phyloP scores from a whole-genome alignment of 1,140 invertebrate genomes.

The Drosophila mauritiana region DNA sequence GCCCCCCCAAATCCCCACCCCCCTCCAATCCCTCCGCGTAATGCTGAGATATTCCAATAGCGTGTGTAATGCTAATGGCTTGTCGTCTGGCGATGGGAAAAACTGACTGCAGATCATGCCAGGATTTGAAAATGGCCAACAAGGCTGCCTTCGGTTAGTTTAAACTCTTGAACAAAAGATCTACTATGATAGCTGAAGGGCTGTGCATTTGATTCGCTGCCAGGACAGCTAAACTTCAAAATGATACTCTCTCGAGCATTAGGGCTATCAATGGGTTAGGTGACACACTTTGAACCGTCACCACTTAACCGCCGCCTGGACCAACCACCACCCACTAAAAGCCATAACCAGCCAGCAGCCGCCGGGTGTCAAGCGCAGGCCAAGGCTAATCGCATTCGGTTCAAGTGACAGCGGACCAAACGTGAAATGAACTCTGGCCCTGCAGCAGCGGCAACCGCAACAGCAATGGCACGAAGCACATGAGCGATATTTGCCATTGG shows the following conservation, averaged over 20 bases:
- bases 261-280: conserved; percentile 58
- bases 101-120: neutral
- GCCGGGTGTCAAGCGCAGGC: conserved; percentile 18
- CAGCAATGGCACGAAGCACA: neutral
- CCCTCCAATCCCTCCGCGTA: conserved; percentile 21
- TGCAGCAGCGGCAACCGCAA: conserved; percentile 31
- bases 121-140: neutral
- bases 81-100: neutral
- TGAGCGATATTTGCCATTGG: neutral
- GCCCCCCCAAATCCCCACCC: too few species aligned
- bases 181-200: neutral
- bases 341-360: too few species aligned
- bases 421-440: conserved; percentile 35
- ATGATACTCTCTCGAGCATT: neutral
- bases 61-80: conserved; percentile 70
- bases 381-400: conserved; percentile 61
- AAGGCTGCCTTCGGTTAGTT: too few species aligned
- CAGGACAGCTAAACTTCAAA: conserved; percentile 1
- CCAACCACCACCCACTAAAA: neutral
- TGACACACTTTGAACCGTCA: neutral
- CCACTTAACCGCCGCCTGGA: neutral
- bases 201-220: neutral
- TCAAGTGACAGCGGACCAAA: conserved; percentile 51
- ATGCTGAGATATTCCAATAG: conserved; percentile 73
- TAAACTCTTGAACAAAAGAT: neutral